Evolutionary conservation across 2,888 invertebrate species (phyloP), one percentile per base, ranked within the genome.

Genomic region (Metacarcinus magister): DNA sequence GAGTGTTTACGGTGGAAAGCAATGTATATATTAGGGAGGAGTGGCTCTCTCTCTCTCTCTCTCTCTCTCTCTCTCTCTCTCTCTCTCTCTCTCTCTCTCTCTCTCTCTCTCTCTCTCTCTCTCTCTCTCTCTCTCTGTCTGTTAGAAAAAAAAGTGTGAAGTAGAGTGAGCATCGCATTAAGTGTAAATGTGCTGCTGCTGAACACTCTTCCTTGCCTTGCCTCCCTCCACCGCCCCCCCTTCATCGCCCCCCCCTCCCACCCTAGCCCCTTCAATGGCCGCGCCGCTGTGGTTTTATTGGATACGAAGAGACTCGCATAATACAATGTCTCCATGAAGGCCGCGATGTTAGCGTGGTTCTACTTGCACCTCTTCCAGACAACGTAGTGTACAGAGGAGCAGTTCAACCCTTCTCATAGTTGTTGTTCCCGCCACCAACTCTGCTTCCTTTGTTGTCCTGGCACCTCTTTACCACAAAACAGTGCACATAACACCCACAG

Each of bases 11-110:
- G 87, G 87, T 87, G 87, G 87, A 16, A 87, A 87, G 87, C 87
- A 87, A 87, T 87, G 87, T 87, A 87, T 87, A 87, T 87, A 87
- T 87, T 87, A 87, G 87, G 32, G 87, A 87, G 39, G 39, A 87
- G 87, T 32, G 87, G 39, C 8, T 16, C 75, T 2, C 75, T n/a
- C n/a, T 75, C 60, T 60, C 60, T 60, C 60, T 60, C 60, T 60
- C 60, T 60, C 60, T 60, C 60, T 60, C 60, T 75, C 75, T 75
- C 75, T 75, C 75, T 75, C 75, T 75, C 75, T 75, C 75, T 75
- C 75, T 75, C 75, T 75, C 75, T 75, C 75, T 75, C 75, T 75
- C 75, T 75, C 75, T 75, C 75, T 75, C 75, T 28, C 75, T 75
- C 23, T 2, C 28, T n/a, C 75, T 75, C 75, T 75, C 75, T 75